Conservation (phyloP, 2,888 invertebrate genomes). For the Synergus gifuensis region DNA sequence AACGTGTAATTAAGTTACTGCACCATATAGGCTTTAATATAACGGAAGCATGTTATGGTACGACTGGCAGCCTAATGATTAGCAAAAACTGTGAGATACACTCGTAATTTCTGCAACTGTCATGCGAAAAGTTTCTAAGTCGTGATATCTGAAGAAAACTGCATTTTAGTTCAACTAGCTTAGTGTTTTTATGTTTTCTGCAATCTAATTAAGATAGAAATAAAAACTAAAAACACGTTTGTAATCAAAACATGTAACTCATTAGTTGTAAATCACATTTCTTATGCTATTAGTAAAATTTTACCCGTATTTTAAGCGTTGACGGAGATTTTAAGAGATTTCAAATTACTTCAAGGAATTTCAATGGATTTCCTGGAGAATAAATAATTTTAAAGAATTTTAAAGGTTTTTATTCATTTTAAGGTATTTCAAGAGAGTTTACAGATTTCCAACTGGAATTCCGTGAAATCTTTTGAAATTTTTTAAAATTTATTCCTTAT, state of each 20-base stretch:
- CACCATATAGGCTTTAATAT: conserved; percentile 1
- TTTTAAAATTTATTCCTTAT: no score
- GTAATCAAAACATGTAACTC: not conserved
- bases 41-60: conserved; percentile 35
- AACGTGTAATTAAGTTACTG: conserved; percentile 26
- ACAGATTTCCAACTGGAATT: no score
- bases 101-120: conserved; percentile 2
- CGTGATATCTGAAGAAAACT: not conserved
- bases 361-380: no score
- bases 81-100: not conserved
- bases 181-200: not conserved
- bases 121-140: conserved; percentile 5
- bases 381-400: no score
- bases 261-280: not conserved
- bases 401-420: no score
- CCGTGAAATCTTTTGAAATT: no score
- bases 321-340: no score
- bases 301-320: no score
- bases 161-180: not conserved
- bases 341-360: no score
- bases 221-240: not conserved
- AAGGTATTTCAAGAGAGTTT: no score
- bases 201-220: not conserved
- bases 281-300: no score
- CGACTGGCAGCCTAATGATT: conserved; percentile 22